These are phyloP conservation scores for Carpatolechia fugitivella DNA, from an alignment of 2,888 invertebrate genomes.

Conservation along the genomic window DNA sequence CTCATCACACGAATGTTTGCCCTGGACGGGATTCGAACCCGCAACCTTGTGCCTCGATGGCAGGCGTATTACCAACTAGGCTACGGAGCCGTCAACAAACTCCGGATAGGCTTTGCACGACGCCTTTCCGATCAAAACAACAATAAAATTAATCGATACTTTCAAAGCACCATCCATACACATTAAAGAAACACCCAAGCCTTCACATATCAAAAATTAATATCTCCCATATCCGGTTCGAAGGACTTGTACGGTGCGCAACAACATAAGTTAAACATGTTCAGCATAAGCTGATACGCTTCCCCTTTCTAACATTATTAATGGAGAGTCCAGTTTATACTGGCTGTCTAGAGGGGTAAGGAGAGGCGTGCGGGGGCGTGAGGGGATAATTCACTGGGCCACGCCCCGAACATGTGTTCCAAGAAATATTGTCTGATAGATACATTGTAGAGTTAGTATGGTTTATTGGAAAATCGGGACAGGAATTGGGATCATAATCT, in stretches of 20 bases:
- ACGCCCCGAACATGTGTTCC: conserved; percentile 41
- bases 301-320: too few relatives aligned
- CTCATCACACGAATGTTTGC: too few relatives aligned
- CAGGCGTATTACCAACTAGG: too few relatives aligned
- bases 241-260: conserved; percentile 24
- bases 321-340: too few relatives aligned
- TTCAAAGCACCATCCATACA: background rate
- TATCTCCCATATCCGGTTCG: conserved; percentile 24
- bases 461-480: background rate
- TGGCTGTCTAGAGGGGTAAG: too few relatives aligned
- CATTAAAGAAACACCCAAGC: background rate
- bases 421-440: conserved; percentile 35
- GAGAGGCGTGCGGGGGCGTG: conserved; percentile 26
- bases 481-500: background rate
- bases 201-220: conserved; percentile 14
- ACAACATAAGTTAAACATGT: conserved; percentile 15
- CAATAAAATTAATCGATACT: too few relatives aligned
- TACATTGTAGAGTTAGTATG: conserved; percentile 19
- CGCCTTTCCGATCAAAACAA: background rate
- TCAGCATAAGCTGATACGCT: background rate
- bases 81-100: too few relatives aligned
- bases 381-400: conserved; percentile 31
- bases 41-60: too few relatives aligned
- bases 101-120: too few relatives aligned
- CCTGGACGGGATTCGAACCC: too few relatives aligned